phyloP scores from a whole-genome alignment of 64 coral and sea anemone genomes.

The Montipora capricornis region DNA sequence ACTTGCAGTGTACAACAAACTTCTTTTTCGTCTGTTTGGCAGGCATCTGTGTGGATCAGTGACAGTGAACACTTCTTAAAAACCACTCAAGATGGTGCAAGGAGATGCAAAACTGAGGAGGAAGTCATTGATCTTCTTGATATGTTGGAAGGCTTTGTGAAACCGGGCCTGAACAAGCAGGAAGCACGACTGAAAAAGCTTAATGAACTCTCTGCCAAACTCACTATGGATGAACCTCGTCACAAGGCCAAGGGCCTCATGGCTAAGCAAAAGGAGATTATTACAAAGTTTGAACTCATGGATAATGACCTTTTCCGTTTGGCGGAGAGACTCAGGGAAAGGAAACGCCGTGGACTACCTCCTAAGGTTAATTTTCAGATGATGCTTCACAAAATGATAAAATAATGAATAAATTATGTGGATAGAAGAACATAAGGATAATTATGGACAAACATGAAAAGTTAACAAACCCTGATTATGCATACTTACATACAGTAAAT shows the following conservation, averaged over 20 bases:
- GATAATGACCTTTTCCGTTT: slow-evolving; percentile 82
- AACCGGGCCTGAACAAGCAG: slow-evolving; percentile 91
- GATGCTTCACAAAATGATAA: neutral
- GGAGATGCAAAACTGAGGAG: slow-evolving; percentile 89
- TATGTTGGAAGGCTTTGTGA: slow-evolving; percentile 89
- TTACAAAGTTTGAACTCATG: slow-evolving; percentile 91
- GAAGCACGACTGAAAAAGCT: slow-evolving; percentile 87
- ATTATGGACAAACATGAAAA: no score
- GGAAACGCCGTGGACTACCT: slow-evolving; percentile 71
- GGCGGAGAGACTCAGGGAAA: slow-evolving; percentile 87
- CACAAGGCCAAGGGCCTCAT: slow-evolving; percentile 87
- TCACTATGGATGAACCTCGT: slow-evolving; percentile 81
- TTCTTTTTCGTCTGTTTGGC: neutral
- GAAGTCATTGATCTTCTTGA: slow-evolving; percentile 88
- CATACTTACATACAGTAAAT: no score
- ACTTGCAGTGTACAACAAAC: neutral
- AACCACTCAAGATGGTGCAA: slow-evolving; percentile 82
- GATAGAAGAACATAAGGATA: no score
- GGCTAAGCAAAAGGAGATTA: slow-evolving; percentile 80
- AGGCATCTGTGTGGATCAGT: slow-evolving; percentile 91
- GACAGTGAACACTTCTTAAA: slow-evolving; percentile 98
- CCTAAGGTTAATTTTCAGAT: slow-evolving; percentile 50
- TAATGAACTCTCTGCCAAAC: slow-evolving; percentile 88
- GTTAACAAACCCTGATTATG: no score
- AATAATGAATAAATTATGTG: no score